Evolutionary conservation across 2,888 invertebrate species (phyloP), one percentile per base, ranked within the genome.

Genomic region (Agrochola litura): DNA sequence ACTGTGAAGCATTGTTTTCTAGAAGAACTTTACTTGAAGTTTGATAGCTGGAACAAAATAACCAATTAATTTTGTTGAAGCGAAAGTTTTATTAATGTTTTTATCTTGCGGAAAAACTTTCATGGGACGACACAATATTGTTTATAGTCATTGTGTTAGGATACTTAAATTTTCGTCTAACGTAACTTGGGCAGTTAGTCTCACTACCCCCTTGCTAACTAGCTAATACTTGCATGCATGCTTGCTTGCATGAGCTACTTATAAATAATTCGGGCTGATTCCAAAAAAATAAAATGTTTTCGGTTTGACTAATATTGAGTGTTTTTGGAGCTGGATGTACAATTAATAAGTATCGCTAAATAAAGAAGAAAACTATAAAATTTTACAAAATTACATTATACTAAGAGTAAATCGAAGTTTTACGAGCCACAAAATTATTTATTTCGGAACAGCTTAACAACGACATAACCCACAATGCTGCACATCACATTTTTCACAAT

Each of bases 41-140:
- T 79, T 69, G 25, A 79, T 30, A 14, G 30, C 78, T 58, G 10
- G n/a, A 64, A 64, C 25, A 22, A 83, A 66, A 73, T 54, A 46
- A 46, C 16, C 16, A 52, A 82, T 76, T 22, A 16, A 56, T 64
- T 76, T 43, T 65, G 10, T 14, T 10, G 54, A n/a, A 56, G 8
- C 0, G n/a, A 19, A 81, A 30, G 56, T 72, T 72, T 25, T 37
- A n/a, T 25, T 19, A 1, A 12, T 4, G 6, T 16, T 72, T 71
- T 25, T 16, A 6, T 22, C 2, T 52, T 14, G 10, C 0, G 22
- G 56, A 19, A 58, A 54, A 25, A 8, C 22, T 52, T 52, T 30
- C 19, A 30, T 8, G 8, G 6, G 5, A 49, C 8, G 25, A 14
- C 12, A 25, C 25, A 52, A 30, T 30, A 66, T 66, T 52, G 30